Evolutionary conservation across 2,113 vertebrate genomes (phyloP).

Genomic region (Neotoma lepida): DNA sequence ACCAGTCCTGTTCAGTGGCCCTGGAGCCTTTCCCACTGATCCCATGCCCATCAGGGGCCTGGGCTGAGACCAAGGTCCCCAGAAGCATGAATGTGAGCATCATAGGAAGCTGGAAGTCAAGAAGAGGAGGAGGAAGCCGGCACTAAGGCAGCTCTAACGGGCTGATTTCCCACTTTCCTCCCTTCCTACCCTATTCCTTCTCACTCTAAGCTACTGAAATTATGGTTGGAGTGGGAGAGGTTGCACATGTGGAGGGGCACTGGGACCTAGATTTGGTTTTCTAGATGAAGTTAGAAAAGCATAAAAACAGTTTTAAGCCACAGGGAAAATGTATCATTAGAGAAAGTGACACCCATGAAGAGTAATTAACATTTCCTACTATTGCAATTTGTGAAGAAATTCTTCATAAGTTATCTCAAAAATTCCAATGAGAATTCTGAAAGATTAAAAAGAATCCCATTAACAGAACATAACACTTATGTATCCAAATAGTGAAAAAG

Average conservation of each 20-base stretch:
- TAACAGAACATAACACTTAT: background rate
- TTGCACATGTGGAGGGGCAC: background rate
- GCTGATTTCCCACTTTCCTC: background rate
- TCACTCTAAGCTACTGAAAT: conserved; percentile 78
- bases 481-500: background rate
- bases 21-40: conserved; percentile 75
- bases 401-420: conserved; percentile 14
- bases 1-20: background rate
- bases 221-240: conserved; percentile 68
- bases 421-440: background rate
- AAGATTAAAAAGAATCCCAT: background rate
- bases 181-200: background rate
- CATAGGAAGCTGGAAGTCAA: conserved; percentile 87
- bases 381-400: background rate
- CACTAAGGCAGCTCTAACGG: conserved; percentile 90
- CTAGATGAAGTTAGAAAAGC: conserved; percentile 79
- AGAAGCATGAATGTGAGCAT: conserved; percentile 93
- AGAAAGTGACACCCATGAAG: conserved; percentile 4
- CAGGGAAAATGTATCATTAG: background rate
- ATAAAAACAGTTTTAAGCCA: background rate
- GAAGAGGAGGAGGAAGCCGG: conserved; percentile 93
- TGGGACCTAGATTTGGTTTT: conserved; percentile 69
- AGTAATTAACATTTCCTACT: background rate
- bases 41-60: conserved; percentile 78
- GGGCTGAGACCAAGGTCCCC: conserved; percentile 82